Evolutionary conservation across 2,113 vertebrate genomes (phyloP).

Genomic region (Campylomormyrus numenius): DNA sequence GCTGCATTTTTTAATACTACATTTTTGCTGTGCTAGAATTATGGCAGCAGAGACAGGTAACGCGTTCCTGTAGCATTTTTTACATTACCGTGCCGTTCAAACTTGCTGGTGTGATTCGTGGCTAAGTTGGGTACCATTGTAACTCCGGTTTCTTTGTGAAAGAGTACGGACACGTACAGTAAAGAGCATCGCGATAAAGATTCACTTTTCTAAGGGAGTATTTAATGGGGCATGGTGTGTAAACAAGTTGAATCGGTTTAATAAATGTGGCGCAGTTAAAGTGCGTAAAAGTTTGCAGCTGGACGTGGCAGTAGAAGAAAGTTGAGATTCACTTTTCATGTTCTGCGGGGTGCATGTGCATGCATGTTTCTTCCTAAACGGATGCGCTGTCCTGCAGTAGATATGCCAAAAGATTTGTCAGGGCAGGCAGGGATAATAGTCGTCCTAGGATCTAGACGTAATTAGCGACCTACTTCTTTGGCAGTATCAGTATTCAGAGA

Average conservation of each 20-base stretch:
- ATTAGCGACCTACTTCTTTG: not conserved
- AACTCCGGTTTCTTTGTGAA: not conserved
- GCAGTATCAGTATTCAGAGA: not conserved
- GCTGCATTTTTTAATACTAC: slow-evolving; percentile 19
- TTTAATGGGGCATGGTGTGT: not conserved
- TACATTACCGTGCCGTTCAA: not conserved
- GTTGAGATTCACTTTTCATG: not conserved
- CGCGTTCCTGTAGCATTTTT: not conserved
- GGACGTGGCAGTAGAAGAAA: not conserved
- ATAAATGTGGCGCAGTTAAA: not conserved
- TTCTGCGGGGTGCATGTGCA: not conserved
- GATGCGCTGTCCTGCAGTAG: not conserved
- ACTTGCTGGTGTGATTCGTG: not conserved
- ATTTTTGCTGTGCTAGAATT: slow-evolving; percentile 16
- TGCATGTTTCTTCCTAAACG: not conserved
- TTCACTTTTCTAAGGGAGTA: not conserved
- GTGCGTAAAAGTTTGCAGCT: not conserved
- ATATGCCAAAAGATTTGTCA: not conserved
- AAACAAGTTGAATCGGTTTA: not conserved
- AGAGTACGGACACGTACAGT: not conserved
- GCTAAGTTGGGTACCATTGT: not conserved
- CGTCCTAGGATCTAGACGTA: not conserved
- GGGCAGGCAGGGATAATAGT: not conserved
- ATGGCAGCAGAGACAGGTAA: slow-evolving; percentile 28
- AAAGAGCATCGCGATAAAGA: not conserved